These are phyloP conservation scores for Tricholauxania praeusta DNA, from an alignment of 2,888 invertebrate species.

Conservation along the genomic window DNA sequence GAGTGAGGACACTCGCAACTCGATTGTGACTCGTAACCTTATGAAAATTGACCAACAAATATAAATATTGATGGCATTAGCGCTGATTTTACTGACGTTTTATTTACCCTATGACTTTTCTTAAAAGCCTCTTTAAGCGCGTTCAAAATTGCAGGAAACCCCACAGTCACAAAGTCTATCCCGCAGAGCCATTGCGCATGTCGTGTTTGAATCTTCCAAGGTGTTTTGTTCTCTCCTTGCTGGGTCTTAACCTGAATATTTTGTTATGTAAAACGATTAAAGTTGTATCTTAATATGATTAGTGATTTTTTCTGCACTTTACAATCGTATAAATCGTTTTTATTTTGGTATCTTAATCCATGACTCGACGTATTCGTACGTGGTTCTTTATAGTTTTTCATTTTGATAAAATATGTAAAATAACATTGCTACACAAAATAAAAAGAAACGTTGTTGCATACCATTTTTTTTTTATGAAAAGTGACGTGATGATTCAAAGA, in stretches of 20 bases:
- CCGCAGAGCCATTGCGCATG: slow-evolving; percentile 27
- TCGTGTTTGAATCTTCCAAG: slow-evolving; percentile 4
- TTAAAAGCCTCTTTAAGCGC: slow-evolving; percentile 24
- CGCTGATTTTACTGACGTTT: slow-evolving; percentile 23
- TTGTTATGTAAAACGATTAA: slow-evolving; percentile 42
- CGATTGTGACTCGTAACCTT: slow-evolving; percentile 17
- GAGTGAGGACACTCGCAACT: slow-evolving; percentile 28
- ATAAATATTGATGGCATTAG: slow-evolving; percentile 34
- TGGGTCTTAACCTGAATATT: not conserved
- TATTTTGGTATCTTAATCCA: no score
- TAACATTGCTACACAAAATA: no score
- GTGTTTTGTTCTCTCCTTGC: slow-evolving; percentile 22
- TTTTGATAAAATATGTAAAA: no score
- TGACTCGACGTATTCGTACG: no score
- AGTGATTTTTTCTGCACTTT: slow-evolving; percentile 38
- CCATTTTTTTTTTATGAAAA: no score
- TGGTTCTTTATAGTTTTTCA: no score
- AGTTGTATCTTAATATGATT: slow-evolving; percentile 54
- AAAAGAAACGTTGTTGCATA: no score
- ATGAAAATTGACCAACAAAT: slow-evolving; percentile 31
- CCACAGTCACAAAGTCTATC: slow-evolving; percentile 36
- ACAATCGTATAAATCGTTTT: slow-evolving; percentile 17
- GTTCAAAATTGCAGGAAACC: slow-evolving; percentile 33
- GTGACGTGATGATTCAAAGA: no score
- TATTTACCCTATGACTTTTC: slow-evolving; percentile 28